A percentile compares a stretch with the other conserved stretches of the same genome.
Evolutionary conservation across 2,113 vertebrate species (phyloP).

Genomic region (Dryoscopus gambensis): DNA sequence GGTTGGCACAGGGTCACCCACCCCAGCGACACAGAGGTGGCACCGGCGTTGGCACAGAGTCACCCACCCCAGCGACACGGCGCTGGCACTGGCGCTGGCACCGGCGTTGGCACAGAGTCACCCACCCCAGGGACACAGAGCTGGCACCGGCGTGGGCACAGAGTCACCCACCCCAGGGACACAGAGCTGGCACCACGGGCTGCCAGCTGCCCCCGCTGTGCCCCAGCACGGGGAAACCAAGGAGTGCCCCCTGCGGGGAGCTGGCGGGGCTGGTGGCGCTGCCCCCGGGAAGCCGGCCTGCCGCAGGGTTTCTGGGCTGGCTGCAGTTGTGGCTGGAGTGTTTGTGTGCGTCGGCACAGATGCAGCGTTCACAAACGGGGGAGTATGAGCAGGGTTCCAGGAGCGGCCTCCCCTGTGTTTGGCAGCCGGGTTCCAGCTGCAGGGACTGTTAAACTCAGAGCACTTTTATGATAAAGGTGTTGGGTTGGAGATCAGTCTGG

Average conservation of each 20-base stretch:
- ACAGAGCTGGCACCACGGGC: not conserved
- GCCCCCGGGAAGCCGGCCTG: not conserved
- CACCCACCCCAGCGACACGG: not conserved
- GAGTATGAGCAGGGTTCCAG: rapidly evolving
- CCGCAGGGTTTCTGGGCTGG: not conserved
- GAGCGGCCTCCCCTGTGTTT: not conserved
- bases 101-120: rapidly evolving
- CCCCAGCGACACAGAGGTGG: not conserved
- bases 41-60: not conserved
- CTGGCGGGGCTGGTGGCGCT: not conserved
- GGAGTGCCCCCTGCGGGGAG: not conserved
- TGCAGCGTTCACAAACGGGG: rapidly evolving
- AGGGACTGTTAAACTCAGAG: not conserved
- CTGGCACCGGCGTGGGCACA: not conserved
- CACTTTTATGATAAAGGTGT: not conserved
- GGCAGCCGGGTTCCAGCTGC: not conserved
- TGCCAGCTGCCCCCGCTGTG: not conserved
- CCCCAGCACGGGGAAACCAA: not conserved
- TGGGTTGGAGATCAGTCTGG: not conserved
- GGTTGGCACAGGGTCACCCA: not conserved
- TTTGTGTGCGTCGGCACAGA: not conserved
- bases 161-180: not conserved
- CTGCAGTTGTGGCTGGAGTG: not conserved
- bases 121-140: not conserved
- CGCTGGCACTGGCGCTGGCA: rapidly evolving